phyloP scores from a whole-genome alignment of 23 tunicate genomes.

The Phallusia fumigata region DNA sequence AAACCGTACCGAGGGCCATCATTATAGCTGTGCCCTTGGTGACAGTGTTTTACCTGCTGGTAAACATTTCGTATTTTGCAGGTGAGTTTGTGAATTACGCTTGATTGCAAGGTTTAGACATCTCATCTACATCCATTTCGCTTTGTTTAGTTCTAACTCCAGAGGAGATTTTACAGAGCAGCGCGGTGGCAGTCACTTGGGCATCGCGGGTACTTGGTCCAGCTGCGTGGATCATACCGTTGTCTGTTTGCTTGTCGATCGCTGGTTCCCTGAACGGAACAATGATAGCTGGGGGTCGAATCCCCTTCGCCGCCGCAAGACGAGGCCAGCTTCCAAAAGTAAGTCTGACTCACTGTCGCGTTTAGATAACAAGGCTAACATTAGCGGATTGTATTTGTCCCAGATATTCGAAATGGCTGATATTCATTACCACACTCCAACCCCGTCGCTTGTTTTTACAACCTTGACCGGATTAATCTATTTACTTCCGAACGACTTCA shows the following conservation, averaged over 20 bases:
- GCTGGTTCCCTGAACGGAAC: conserved; percentile 15
- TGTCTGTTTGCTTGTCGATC: conserved; percentile 16
- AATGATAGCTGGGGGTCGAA: neutral
- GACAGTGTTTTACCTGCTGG: conserved; percentile 57
- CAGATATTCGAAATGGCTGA: conserved; percentile 15
- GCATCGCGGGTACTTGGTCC: conserved; percentile 10
- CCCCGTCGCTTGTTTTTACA: neutral
- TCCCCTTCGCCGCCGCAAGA: neutral
- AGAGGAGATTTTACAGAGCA: conserved; percentile 3
- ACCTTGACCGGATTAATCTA: neutral
- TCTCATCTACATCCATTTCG: too few species aligned
- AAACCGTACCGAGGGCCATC: conserved; percentile 60
- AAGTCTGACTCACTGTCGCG: too few species aligned
- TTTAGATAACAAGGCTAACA: neutral
- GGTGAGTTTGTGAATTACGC: conserved; percentile 16
- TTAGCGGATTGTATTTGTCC: neutral
- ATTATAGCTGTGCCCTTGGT: conserved; percentile 60
- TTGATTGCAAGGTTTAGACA: too few species aligned
- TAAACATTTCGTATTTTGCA: conserved; percentile 69
- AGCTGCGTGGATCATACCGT: conserved; percentile 14
- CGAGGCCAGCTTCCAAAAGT: conserved; percentile 21
- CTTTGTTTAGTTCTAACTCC: neutral
- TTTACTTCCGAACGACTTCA: neutral
- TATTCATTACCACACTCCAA: conserved; percentile 12
- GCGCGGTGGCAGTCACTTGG: conserved; percentile 10